Conservation (phyloP, 2,888 invertebrate species). For the Ashinkailepas kermadecensis region DNA sequence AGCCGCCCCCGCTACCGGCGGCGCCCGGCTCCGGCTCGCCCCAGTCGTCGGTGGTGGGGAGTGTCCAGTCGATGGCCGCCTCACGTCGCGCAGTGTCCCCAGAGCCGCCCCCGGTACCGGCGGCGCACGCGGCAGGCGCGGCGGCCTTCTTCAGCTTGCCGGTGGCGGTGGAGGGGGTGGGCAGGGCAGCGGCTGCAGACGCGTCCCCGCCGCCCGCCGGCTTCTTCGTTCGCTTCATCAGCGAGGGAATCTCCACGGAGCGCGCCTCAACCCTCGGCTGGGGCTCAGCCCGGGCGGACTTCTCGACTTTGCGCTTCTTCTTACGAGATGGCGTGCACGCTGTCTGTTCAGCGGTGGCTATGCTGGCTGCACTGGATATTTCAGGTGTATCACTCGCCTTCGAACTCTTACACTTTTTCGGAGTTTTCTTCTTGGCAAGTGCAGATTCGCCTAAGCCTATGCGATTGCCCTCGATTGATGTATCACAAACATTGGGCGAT, state of each 20-base stretch:
- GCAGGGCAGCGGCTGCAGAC: no score
- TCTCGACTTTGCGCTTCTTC: neutral
- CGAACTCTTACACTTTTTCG: neutral
- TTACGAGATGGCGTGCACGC: neutral
- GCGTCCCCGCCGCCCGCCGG: no score
- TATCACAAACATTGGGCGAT: neutral
- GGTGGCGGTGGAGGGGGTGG: no score
- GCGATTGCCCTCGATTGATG: neutral
- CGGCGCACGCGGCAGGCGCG: no score
- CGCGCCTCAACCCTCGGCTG: neutral
- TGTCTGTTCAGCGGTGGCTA: no score
- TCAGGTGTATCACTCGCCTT: no score
- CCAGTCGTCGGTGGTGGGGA: neutral
- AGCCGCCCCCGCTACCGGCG: neutral
- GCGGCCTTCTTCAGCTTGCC: neutral
- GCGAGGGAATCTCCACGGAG: neutral
- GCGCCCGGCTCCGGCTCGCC: neutral
- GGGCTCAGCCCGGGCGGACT: neutral
- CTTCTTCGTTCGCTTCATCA: no score
- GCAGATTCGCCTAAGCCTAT: neutral
- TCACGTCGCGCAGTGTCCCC: no score
- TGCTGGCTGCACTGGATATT: no score
- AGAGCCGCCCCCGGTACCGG: neutral
- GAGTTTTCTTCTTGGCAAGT: neutral
- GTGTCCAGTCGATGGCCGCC: neutral